phyloP scores from a whole-genome alignment of 1,140 invertebrate genomes.

The Manduca sexta region DNA sequence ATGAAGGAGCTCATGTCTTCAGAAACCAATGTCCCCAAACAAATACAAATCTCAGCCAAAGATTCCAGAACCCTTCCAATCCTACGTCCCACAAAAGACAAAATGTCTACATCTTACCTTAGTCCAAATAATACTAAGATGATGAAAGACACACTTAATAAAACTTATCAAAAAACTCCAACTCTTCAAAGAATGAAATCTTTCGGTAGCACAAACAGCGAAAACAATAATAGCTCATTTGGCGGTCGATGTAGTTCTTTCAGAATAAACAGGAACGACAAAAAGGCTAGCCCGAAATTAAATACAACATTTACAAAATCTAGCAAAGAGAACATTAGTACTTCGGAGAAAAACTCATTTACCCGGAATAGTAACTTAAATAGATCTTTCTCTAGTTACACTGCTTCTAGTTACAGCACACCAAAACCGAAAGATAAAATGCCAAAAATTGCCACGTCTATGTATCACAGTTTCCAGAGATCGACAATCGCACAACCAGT shows the following conservation, averaged over 20 bases:
- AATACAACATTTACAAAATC: constrained; percentile 67
- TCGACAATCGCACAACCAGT: constrained; percentile 54
- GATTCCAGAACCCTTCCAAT: constrained; percentile 57
- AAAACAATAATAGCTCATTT: constrained; percentile 47
- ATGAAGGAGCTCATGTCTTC: constrained; percentile 72
- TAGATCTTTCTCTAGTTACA: constrained; percentile 63
- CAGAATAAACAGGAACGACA: constrained; percentile 60
- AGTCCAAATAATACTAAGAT: constrained; percentile 54
- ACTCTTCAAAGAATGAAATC: constrained; percentile 70
- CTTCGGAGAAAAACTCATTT: constrained; percentile 49
- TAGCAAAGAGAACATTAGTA: constrained; percentile 63
- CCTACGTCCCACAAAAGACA: constrained; percentile 48
- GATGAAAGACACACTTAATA: constrained; percentile 66
- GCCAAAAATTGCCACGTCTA: constrained; percentile 61
- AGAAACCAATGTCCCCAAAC: constrained; percentile 65
- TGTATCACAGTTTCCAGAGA: constrained; percentile 66
- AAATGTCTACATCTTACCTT: constrained; percentile 31
- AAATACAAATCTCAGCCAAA: constrained; percentile 49
- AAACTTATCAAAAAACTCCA: constrained; percentile 66
- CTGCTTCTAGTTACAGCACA: constrained; percentile 54
- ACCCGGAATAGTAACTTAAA: constrained; percentile 53
- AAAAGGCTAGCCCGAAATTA: constrained; percentile 58
- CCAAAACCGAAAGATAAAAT: constrained; percentile 67
- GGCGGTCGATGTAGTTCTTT: constrained; percentile 65
- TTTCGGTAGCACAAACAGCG: constrained; percentile 62